A percentile compares a stretch with the other conserved stretches of the same genome.
Evolutionary conservation across 2,797 vertebrate species (phyloP).

Genomic region (Cyprinella venusta): DNA sequence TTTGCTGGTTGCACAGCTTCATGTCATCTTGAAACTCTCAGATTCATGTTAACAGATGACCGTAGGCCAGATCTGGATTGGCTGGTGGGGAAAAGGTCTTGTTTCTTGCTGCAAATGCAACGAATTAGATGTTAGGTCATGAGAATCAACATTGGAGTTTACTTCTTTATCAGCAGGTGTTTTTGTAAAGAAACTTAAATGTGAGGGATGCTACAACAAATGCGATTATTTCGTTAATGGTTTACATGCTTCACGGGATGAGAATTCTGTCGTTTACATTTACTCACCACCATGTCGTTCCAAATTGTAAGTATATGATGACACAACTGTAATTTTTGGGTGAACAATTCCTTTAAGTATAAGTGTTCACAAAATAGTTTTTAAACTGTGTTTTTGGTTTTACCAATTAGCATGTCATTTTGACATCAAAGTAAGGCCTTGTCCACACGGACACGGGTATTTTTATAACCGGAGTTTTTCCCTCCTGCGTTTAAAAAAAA

Average conservation of each 20-base stretch:
- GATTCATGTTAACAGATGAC: conserved; percentile 13
- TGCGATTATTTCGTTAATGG: background rate
- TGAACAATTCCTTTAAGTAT: background rate
- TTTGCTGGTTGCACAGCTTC: conserved; percentile 41
- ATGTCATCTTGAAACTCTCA: conserved; percentile 35
- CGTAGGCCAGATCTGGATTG: conserved; percentile 17
- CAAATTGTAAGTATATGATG: background rate
- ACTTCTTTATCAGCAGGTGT: background rate
- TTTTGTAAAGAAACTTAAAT: background rate
- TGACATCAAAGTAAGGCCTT: background rate
- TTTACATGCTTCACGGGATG: background rate
- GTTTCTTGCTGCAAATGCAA: background rate
- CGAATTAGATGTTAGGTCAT: background rate
- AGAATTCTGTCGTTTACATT: background rate
- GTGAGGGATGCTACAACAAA: background rate
- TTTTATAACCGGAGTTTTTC: no score
- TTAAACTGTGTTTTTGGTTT: background rate
- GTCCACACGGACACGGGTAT: no score
- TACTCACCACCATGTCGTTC: background rate
- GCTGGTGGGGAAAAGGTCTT: background rate
- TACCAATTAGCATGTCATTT: background rate
- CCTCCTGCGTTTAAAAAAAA: no score
- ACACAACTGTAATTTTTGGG: background rate
- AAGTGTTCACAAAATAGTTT: background rate
- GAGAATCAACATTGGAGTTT: background rate